A percentile compares a stretch with the other conserved stretches of the same genome.
Conservation (phyloP, 2,888 invertebrate species). For the Listrodromus nycthemerus region DNA sequence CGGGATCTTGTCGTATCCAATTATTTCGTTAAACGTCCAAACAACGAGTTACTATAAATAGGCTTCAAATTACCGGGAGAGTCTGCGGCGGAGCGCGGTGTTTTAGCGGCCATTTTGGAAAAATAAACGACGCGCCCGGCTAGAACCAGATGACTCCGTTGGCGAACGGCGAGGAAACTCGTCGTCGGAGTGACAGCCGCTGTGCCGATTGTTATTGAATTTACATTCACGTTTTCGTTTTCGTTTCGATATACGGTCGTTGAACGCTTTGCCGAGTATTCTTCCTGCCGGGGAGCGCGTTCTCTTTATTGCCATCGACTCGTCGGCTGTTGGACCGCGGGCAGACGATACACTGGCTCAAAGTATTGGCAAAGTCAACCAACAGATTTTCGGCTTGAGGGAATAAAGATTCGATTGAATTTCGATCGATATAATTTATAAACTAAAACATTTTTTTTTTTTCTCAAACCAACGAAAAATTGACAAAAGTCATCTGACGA, state of each 20-base stretch:
- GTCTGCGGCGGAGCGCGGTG: slow-evolving; percentile 74
- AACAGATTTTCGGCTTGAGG: not conserved
- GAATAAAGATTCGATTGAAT: not conserved
- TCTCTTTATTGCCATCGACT: slow-evolving; percentile 61
- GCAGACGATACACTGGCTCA: slow-evolving; percentile 4
- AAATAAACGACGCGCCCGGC: slow-evolving; percentile 79
- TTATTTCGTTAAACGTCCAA: slow-evolving; percentile 73
- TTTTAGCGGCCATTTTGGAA: slow-evolving; percentile 83
- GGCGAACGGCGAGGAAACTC: slow-evolving; percentile 76
- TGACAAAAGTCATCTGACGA: not conserved
- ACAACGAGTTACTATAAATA: slow-evolving; percentile 79
- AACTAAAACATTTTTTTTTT: too few relatives aligned
- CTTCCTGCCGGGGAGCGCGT: slow-evolving; percentile 39
- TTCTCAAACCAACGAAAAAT: not conserved
- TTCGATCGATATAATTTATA: slow-evolving; percentile 9
- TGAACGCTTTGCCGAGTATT: slow-evolving; percentile 75
- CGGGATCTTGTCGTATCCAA: slow-evolving; percentile 57
- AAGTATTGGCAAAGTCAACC: not conserved
- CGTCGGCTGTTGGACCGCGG: slow-evolving; percentile 33
- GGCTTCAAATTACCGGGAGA: slow-evolving; percentile 77
- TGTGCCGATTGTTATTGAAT: slow-evolving; percentile 83
- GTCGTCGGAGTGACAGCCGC: slow-evolving; percentile 82
- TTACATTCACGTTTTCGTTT: slow-evolving; percentile 81
- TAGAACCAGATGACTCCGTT: slow-evolving; percentile 82
- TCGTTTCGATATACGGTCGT: slow-evolving; percentile 81